Conservation (phyloP, 2,113 vertebrate species). For the Melanotaenia duboulayi region DNA sequence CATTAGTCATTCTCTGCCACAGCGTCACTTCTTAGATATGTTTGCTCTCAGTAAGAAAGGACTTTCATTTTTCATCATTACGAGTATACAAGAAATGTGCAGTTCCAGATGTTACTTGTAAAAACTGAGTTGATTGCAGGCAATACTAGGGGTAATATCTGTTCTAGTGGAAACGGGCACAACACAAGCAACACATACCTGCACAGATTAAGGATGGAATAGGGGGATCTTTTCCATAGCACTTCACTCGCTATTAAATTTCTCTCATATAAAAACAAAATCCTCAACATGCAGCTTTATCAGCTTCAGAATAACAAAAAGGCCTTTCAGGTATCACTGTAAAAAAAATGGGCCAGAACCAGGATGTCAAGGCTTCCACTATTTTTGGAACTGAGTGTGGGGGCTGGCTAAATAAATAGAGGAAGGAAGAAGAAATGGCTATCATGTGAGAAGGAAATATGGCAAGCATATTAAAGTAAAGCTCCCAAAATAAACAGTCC, state of each 20-base stretch:
- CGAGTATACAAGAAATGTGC: neutral
- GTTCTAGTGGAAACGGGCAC: constrained; percentile 29
- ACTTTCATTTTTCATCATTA: neutral
- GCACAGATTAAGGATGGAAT: constrained; percentile 27
- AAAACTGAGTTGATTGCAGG: neutral
- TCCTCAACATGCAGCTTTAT: constrained; percentile 28
- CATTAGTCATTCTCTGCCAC: constrained; percentile 1
- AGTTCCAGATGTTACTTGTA: neutral
- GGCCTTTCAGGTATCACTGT: constrained; percentile 58
- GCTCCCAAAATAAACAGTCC: constrained; percentile 42
- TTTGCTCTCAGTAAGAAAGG: neutral
- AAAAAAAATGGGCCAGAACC: constrained; percentile 44
- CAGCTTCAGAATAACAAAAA: constrained; percentile 38
- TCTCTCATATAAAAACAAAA: constrained; percentile 25
- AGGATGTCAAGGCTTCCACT: constrained; percentile 59
- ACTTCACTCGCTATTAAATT: constrained; percentile 19
- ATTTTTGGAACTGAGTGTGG: constrained; percentile 42
- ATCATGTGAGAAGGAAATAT: constrained; percentile 42
- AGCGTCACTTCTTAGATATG: neutral
- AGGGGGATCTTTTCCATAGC: neutral
- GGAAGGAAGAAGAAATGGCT: constrained; percentile 57
- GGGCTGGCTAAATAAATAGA: constrained; percentile 70
- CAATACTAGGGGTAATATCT: constrained; percentile 1
- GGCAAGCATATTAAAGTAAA: constrained; percentile 63
- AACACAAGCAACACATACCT: constrained; percentile 34